Evolutionary conservation across 2,113 vertebrate genomes (phyloP), one percentile per base, ranked within the genome.

Genomic region (Mirounga angustirostris): DNA sequence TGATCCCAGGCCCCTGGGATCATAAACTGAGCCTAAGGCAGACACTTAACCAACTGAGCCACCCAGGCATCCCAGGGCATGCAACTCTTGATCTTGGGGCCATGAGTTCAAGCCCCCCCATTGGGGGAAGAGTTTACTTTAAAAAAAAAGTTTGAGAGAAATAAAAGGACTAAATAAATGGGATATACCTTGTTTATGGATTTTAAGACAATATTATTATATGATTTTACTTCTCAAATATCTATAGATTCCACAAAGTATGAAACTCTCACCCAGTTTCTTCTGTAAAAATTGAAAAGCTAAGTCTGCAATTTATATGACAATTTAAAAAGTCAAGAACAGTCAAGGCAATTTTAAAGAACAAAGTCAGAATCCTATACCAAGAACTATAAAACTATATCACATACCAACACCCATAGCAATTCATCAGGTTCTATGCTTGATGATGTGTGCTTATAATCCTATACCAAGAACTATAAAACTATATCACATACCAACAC

Each of bases 251-350:
- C 40, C 54, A 92, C 80, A 84, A 84, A 92, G 73, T 58, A 58
- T 73, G 54, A 92, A 92, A 92, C 74, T 85, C 22, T 33, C 33
- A 63, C 36, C 33, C 33, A 92, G 40, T 52, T 52, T 84, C 56
- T 74, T 85, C 16, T 52, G 43, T 7, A 4, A 58, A 73, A 93
- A 65, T 36, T 76, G 22, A 76, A 74, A 76, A 85, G 46, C 11
- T 84, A 43, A 85, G 22, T 93, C 16, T 52, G 36, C 56, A 76
- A 76, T 30, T 85, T 65, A 54, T 33, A 43, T 24, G 18, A n/a
- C 71, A 93, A 65, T 54, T 78, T 78, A 78, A 78, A 93, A 86
- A 54, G 67, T 46, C 30, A 84, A 74, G 80, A 85, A 92, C 1
- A 84, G 30, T 83, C 79, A 59, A 52, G 33, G 13, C 61, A 92